These are phyloP conservation scores for Lapara coniferarum DNA, from an alignment of 2,888 invertebrate species.

Conservation along the genomic window DNA sequence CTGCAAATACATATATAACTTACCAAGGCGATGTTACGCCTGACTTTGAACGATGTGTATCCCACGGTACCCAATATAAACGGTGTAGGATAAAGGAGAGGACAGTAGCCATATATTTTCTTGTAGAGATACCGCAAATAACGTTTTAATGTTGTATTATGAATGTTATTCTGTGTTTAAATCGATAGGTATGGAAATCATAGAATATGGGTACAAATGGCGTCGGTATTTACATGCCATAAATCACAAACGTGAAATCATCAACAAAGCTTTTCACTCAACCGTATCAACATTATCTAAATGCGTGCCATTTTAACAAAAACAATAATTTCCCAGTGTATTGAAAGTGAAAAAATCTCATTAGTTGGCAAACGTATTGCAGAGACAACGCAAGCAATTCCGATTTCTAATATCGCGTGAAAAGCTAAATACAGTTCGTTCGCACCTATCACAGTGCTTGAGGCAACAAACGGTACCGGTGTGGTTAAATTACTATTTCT, in stretches of 20 bases:
- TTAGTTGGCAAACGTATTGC: slow-evolving; percentile 12
- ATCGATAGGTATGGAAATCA: neutral
- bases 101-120: too few relatives aligned
- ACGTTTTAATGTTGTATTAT: too few relatives aligned
- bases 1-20: too few relatives aligned
- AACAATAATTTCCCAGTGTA: slow-evolving; percentile 19
- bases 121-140: too few relatives aligned
- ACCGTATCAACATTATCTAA: neutral
- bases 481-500: slow-evolving; percentile 27
- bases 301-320: slow-evolving; percentile 9
- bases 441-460: slow-evolving; percentile 27
- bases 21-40: too few relatives aligned
- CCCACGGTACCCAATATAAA: too few relatives aligned
- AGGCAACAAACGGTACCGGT: slow-evolving; percentile 22
- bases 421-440: slow-evolving; percentile 16
- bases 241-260: neutral
- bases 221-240: neutral
- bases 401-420: slow-evolving; percentile 27
- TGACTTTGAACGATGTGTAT: too few relatives aligned
- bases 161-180: too few relatives aligned
- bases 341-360: slow-evolving; percentile 15
- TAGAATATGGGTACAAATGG: neutral
- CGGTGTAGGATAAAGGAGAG: too few relatives aligned
- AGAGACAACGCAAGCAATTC: slow-evolving; percentile 20
- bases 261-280: neutral